Base-by-base conservation (phyloP, 2,888 invertebrate species). In the Anthrax anthrax region DNA sequence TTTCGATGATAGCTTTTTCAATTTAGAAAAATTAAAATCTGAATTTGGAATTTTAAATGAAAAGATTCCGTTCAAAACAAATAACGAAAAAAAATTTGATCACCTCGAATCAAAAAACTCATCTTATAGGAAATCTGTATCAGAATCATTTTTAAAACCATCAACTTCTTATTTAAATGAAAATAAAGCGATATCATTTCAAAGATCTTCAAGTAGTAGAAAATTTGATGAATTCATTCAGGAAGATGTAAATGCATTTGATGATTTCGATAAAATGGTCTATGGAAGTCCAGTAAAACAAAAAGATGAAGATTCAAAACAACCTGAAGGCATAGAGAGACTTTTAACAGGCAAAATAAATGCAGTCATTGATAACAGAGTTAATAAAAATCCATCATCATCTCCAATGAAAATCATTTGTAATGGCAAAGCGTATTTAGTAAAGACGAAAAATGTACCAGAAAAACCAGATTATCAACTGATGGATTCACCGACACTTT, bases 391-490 rank as follows among this genome's bases (percentile, higher is more conserved):
- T 18, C 6, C 18, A 17, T 16, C 8, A 18, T 19, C 16, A 39
- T 23, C 23, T 19, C 8, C 4, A 23, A 12, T 37, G n/a, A 43
- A 47, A 43, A 44, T 44, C 37, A 37, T 47, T 8, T 16, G 38
- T 2, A 58, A 71, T 55, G 60, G 59, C 14, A 58, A 59, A 47
- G 50, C 52, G 8, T 67, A 64, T 51, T 53, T 49, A 4, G 55
- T 64, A 1, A 77, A 77, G 62, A 74, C 72, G 0, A 60, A 65
- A 45, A 66, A 76, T 56, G 65, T 77, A 1, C 74, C 77, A 4
- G 76, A 77, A 4, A 75, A 77, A 63, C 64, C 71, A 2, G 69
- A 80, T 58, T 82, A 74, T 56, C 67, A 68, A 18, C 57, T 61
- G 8, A 74, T 81, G 73, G 60, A 71, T 32, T 75, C 79, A 18